Evolutionary conservation across 2,113 vertebrate genomes (phyloP).

Genomic region (Chaetodon trifascialis): DNA sequence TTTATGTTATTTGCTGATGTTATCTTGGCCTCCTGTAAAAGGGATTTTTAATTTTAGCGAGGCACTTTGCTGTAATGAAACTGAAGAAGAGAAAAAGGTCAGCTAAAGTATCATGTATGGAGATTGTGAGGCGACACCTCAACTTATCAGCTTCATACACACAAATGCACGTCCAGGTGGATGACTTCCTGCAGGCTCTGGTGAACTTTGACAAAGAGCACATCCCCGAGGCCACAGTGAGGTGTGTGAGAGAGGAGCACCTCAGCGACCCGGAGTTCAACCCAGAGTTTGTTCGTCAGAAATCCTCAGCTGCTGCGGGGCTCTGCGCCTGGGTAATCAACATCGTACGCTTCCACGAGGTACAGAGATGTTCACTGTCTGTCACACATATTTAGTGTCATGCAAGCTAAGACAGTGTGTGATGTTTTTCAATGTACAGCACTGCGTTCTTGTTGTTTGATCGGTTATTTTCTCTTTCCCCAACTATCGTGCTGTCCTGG

Average conservation of each 20-base stretch:
- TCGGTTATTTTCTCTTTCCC: slow-evolving; percentile 45
- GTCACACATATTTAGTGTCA: not conserved
- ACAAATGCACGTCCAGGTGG: slow-evolving; percentile 66
- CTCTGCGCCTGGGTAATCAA: slow-evolving; percentile 85
- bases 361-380: slow-evolving; percentile 21
- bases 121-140: not conserved
- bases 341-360: slow-evolving; percentile 85
- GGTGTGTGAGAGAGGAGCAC: slow-evolving; percentile 82
- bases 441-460: slow-evolving; percentile 52
- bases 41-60: not conserved
- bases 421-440: not conserved
- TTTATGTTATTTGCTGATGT: slow-evolving; percentile 12
- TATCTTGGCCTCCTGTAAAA: slow-evolving; percentile 4
- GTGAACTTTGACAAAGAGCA: slow-evolving; percentile 88
- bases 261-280: slow-evolving; percentile 86
- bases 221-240: slow-evolving; percentile 80
- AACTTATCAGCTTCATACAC: not conserved
- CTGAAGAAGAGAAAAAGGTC: not conserved
- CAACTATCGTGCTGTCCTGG: slow-evolving; percentile 80
- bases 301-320: slow-evolving; percentile 84
- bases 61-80: not conserved
- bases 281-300: slow-evolving; percentile 85
- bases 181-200: slow-evolving; percentile 83
- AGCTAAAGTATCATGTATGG: not conserved
- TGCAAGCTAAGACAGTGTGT: not conserved